Evolutionary conservation across 2,797 vertebrate species (phyloP).

Genomic region (Hydrolagus colliei): DNA sequence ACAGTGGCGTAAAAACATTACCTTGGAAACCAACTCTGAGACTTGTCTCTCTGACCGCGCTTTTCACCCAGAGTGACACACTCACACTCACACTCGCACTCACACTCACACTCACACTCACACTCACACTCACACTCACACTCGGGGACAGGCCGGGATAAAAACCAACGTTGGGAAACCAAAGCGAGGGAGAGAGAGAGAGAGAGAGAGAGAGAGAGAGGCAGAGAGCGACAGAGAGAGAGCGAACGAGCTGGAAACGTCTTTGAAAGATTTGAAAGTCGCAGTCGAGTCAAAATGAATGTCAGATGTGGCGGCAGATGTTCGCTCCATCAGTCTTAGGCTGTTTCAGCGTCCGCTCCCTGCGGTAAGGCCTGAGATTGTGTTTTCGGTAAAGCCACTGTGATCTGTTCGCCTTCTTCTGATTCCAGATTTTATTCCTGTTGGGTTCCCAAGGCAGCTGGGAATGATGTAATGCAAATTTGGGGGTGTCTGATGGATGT

Average conservation of each 20-base stretch:
- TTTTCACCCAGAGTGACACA: too few relatives aligned
- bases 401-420: background rate
- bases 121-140: too few relatives aligned
- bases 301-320: constrained; percentile 8
- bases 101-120: too few relatives aligned
- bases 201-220: too few relatives aligned
- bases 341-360: background rate
- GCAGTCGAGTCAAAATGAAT: background rate
- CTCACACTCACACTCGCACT: too few relatives aligned
- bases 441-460: background rate
- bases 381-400: background rate
- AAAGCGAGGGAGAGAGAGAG: too few relatives aligned
- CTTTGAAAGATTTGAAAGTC: background rate
- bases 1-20: too few relatives aligned
- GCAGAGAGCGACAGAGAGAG: too few relatives aligned
- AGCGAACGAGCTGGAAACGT: background rate
- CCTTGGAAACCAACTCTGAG: too few relatives aligned
- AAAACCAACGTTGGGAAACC: too few relatives aligned
- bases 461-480: background rate
- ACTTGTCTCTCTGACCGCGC: too few relatives aligned
- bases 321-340: background rate
- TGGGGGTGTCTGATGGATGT: background rate
- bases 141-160: too few relatives aligned
- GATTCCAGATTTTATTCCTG: background rate
- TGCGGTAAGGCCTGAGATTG: background rate